These are phyloP conservation scores for Mycalesis mineus DNA, from an alignment of 2,888 invertebrate genomes.

Conservation along the genomic window DNA sequence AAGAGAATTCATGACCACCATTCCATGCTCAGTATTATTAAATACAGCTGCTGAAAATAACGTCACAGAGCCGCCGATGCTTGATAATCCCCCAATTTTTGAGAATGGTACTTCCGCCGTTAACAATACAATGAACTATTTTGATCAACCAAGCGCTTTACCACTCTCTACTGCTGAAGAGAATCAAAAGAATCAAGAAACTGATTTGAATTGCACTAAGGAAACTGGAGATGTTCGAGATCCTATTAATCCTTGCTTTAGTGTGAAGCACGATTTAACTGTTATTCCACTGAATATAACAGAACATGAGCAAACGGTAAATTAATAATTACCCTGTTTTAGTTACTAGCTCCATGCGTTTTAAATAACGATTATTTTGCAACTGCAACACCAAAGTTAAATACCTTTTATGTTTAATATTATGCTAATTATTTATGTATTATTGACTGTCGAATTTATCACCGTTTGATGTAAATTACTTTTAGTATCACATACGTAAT, in stretches of 20 bases:
- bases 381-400: no score
- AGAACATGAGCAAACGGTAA: conserved; percentile 11
- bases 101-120: conserved; percentile 33
- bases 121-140: conserved; percentile 26
- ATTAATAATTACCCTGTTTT: neutral
- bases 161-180: conserved; percentile 37
- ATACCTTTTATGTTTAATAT: no score
- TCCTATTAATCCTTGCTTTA: conserved; percentile 66
- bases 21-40: conserved; percentile 67
- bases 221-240: conserved; percentile 54
- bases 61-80: conserved; percentile 60
- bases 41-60: conserved; percentile 70
- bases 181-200: conserved; percentile 31
- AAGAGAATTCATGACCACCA: conserved; percentile 68
- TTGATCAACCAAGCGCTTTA: conserved; percentile 45
- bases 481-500: no score
- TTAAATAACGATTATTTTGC: no score
- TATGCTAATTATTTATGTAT: no score
- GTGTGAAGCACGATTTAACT: conserved; percentile 58
- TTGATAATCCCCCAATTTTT: conserved; percentile 35
- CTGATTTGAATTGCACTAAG: conserved; percentile 45
- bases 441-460: no score
- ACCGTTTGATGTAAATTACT: no score
- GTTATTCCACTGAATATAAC: conserved; percentile 52
- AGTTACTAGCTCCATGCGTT: no score